These are phyloP conservation scores for Sesia apiformis DNA, from an alignment of 2,888 invertebrate species.

Conservation along the genomic window DNA sequence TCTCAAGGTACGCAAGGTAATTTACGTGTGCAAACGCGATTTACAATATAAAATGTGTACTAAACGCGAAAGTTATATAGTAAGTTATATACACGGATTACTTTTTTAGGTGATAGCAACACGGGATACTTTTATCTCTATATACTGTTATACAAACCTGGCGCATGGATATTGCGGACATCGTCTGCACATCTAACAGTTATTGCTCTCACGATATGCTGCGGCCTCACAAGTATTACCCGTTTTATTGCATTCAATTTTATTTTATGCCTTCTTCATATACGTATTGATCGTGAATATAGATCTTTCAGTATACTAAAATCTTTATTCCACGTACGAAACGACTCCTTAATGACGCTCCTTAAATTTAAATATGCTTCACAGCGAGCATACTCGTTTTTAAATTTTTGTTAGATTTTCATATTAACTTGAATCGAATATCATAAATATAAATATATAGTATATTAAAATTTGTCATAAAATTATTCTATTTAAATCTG, in stretches of 20 bases:
- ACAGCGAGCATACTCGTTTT: neutral
- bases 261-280: slow-evolving; percentile 51
- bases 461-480: no score
- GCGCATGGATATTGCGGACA: neutral
- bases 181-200: slow-evolving; percentile 16
- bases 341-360: slow-evolving; percentile 2
- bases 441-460: no score
- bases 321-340: slow-evolving; percentile 33
- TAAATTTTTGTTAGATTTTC: neutral
- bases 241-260: slow-evolving; percentile 62
- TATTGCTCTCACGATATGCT: slow-evolving; percentile 40
- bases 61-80: no score
- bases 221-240: slow-evolving; percentile 40
- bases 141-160: neutral
- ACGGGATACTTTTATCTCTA: neutral
- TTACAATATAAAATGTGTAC: no score
- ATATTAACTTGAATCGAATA: neutral
- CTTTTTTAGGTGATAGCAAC: no score
- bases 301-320: slow-evolving; percentile 27
- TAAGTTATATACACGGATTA: no score
- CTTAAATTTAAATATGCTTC: no score
- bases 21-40: no score
- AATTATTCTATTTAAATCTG: no score
- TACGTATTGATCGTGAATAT: slow-evolving; percentile 24
- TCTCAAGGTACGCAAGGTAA: no score